Evolutionary conservation across 2,888 invertebrate genomes (phyloP), one percentile per base, ranked within the genome.

Genomic region (Palloptera scutellata): DNA sequence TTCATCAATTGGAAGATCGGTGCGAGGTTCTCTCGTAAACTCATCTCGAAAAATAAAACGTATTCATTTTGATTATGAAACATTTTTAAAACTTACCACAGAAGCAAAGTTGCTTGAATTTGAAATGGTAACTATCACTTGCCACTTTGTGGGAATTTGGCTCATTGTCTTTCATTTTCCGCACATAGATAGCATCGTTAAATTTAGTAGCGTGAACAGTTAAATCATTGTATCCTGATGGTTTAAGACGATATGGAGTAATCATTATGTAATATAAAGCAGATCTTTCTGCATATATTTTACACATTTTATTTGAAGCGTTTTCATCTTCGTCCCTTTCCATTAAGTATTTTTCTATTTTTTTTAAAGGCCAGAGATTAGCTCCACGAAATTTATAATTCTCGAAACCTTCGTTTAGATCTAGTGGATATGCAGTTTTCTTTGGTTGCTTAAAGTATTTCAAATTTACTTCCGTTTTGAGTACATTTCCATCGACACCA

Each of bases 351-450:
- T 59, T 59, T 53, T 58, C 19, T 1, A 64, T 19, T 43, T 64
- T 59, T 20, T 11, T 13, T 19, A 64, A 17, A 8, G 3, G 1
- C n/a, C n/a, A n/a, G n/a, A 1, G 1, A 13, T 6, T 0, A 8
- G 9, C 5, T 10, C 1, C 8, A 3, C 59, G 52, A 42, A 59
- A 64, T 52, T 58, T 59, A 43, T 30, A 48, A 13, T 66, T 9
- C 15, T 66, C 45, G 41, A 60, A 66, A 30, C 66, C 60, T 45
- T 66, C 30, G 45, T 66, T 66, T 12, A 66, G 54, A 30, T 66
- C 55, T 1, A 66, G 1, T 1, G 66, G 61, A 66, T 66, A 61
- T 19, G 53, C 13, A 15, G 48, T 48, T 48, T 8, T 48, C 1
- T 9, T 53, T 5, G 53, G 53, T 17, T 17, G 8, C 11, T 10